Evolutionary conservation across 2,888 invertebrate genomes (phyloP), one percentile per base, ranked within the genome.

Genomic region (Andrena marginata): DNA sequence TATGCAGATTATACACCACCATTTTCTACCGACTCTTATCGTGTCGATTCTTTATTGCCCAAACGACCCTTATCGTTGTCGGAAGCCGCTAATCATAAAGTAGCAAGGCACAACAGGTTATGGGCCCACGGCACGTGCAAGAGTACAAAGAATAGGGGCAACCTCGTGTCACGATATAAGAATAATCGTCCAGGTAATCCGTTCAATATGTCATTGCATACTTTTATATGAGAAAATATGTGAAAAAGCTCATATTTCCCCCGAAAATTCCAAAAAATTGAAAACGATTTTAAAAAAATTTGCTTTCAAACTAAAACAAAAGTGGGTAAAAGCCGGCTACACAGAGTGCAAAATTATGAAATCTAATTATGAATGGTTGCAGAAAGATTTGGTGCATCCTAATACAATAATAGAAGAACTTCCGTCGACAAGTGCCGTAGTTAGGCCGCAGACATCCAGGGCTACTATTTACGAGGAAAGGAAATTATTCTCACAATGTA

Each of bases 181-280:
- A n/a, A n/a, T n/a, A n/a, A n/a, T n/a, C n/a, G n/a, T n/a, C n/a
- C n/a, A n/a, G n/a, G n/a, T n/a, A n/a, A n/a, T n/a, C n/a, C n/a
- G n/a, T n/a, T n/a, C n/a, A n/a, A n/a, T n/a, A n/a, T n/a, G n/a
- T n/a, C n/a, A n/a, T n/a, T n/a, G n/a, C 62, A 31, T 63, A 35
- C 35, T 63, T n/a, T 63, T 35, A 63, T 35, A 33, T 63, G 23
- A 63, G 2, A 35, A 63, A 20, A 63, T 63, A 63, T 31, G 62
- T 35, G 33, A 35, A 35, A 23, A 2, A 29, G 13, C 5, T 62
- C 16, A 33, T 62, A 3, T 62, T 60, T 31, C 31, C 31, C 5
- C 26, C 10, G 16, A 16, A 59, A 59, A 29, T 59, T 13, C 26
- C 1, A 29, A 26, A 5, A 29, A 16, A 60, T 60, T 60, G 0